A percentile compares a stretch with the other conserved stretches of the same genome.
phyloP scores from a whole-genome alignment of 2,888 invertebrate species.

The Chymomyza caudatula region DNA sequence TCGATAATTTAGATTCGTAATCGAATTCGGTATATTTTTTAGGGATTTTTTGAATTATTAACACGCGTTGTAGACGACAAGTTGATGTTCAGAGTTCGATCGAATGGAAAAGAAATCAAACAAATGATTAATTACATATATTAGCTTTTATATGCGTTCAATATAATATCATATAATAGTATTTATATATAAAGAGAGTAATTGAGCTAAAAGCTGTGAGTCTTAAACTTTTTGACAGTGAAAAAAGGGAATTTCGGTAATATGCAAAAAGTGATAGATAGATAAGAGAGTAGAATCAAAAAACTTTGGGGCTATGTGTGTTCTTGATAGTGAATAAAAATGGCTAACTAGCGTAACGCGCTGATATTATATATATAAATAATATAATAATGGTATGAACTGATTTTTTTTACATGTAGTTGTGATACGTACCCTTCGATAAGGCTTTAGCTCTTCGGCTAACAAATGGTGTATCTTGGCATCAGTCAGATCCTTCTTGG shows the following conservation, averaged over 20 bases:
- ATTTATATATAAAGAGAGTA: constrained; percentile 19
- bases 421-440: constrained; percentile 84
- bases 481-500: constrained; percentile 94
- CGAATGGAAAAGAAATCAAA: constrained; percentile 69
- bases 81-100: constrained; percentile 58
- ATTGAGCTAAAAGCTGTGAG: background rate
- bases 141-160: too few relatives aligned
- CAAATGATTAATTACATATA: constrained; percentile 66
- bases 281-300: constrained; percentile 29
- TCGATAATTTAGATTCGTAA: constrained; percentile 31
- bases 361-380: background rate
- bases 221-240: background rate
- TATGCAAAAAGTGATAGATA: background rate
- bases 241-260: background rate
- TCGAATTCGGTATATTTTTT: constrained; percentile 21
- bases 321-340: background rate
- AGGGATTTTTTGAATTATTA: constrained; percentile 36
- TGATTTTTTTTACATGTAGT: background rate
- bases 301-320: constrained; percentile 37
- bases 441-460: constrained; percentile 92
- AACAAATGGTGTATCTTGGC: constrained; percentile 95
- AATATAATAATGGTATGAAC: background rate
- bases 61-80: constrained; percentile 52
- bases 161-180: constrained; percentile 11
- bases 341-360: background rate